phyloP scores from a whole-genome alignment of 2,888 invertebrate genomes.

The Macroteleia sp. region DNA sequence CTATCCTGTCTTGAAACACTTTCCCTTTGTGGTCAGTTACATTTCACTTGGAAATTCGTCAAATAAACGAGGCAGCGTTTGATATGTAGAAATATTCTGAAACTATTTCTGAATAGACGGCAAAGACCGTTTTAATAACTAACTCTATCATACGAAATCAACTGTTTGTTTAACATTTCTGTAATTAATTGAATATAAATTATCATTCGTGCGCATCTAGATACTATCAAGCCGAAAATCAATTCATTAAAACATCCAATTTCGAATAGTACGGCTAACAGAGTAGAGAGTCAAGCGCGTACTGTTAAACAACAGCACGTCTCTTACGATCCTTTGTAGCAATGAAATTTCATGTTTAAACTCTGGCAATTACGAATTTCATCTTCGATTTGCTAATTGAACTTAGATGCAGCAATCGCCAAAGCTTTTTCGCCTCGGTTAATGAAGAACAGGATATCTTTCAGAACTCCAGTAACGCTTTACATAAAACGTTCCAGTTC shows the following conservation, averaged over 20 bases:
- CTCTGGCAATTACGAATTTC: slow-evolving; percentile 40
- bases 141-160: slow-evolving; percentile 18
- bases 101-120: too few species aligned
- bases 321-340: slow-evolving; percentile 12
- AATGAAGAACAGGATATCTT: slow-evolving; percentile 10
- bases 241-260: slow-evolving; percentile 62
- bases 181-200: slow-evolving; percentile 47
- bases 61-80: slow-evolving; percentile 39
- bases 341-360: slow-evolving; percentile 50
- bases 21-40: slow-evolving; percentile 58
- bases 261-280: slow-evolving; percentile 17
- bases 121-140: neutral
- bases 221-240: slow-evolving; percentile 45
- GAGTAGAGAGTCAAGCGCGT: slow-evolving; percentile 38
- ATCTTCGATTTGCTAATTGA: slow-evolving; percentile 59
- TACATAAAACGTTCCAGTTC: slow-evolving; percentile 7
- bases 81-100: slow-evolving; percentile 25
- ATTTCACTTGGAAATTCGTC: slow-evolving; percentile 51
- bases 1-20: slow-evolving; percentile 14
- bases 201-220: slow-evolving; percentile 28
- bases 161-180: slow-evolving; percentile 23
- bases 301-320: slow-evolving; percentile 47
- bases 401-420: slow-evolving; percentile 23
- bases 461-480: slow-evolving; percentile 26
- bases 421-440: slow-evolving; percentile 11